Base-by-base conservation (phyloP, 2,113 vertebrate species). In the Brachirus orientalis region DNA sequence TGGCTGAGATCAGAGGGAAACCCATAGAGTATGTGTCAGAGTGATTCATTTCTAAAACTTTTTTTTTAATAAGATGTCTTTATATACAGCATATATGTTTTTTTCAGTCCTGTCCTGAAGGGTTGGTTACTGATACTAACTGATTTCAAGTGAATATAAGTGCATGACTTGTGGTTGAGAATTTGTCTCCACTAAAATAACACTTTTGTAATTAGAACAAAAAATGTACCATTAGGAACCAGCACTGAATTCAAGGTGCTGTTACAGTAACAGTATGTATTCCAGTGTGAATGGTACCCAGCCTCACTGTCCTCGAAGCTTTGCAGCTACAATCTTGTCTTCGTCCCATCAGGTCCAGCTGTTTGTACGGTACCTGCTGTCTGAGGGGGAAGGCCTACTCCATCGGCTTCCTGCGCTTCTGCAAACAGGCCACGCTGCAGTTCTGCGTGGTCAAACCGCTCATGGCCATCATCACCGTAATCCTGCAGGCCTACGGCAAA, bases 401-500 rank as follows among this genome's bases (percentile, higher is more conserved):
- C 0, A 99, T 99, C 3, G 95, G 97, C 40, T 98, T 99, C 88
- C 90, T 99, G 63, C 89, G 97, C 9, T 99, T 99, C 90, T 99
- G 97, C 85, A 99, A 99, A 59, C 97, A 99, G 95, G 97, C 97
- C 60, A 99, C 97, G 2, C 83, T 99, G 76, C 97, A 99, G 93
- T 99, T 99, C 90, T 99, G 97, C n/a, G 97, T 99, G 78, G 95
- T 99, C 74, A 99, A 99, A 78, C 97, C 97, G 0, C 94, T 99
- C 81, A 99, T 99, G 97, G 97, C 97, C 0, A 85, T 93, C 79
- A 92, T 95, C 86, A 99, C 96, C 0, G 96, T 99, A 54, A 84
- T 98, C 83, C 95, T 99, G 74, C 97, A 99, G 88, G 97, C 96
- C 56, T 98, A 95, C 0, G 96, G 95, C 73, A 99, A 98, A 91